phyloP scores from a whole-genome alignment of 2,113 vertebrate genomes.

The Aepyceros melampus region DNA sequence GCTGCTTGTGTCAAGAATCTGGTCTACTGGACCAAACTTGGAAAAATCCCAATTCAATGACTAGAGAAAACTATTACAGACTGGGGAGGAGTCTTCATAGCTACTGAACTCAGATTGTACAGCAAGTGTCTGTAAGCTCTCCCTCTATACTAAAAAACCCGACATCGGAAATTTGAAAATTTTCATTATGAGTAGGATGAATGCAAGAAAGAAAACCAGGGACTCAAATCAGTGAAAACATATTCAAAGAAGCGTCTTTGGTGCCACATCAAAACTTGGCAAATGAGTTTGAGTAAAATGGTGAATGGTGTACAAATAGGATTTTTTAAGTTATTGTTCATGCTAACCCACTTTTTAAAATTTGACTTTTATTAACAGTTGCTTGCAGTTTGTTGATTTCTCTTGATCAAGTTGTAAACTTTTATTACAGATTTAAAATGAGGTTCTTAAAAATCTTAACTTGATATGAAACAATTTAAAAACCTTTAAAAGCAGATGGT shows the following conservation, averaged over 20 bases:
- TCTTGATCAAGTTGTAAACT: background rate
- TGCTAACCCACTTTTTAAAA: background rate
- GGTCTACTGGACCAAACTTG: too few species aligned
- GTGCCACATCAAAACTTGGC: background rate
- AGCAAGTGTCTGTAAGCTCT: background rate
- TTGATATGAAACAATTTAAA: background rate
- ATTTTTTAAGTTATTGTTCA: background rate
- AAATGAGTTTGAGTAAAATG: background rate
- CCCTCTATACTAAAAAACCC: background rate
- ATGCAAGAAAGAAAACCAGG: background rate
- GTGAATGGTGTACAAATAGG: background rate
- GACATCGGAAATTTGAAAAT: background rate
- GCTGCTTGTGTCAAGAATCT: background rate
- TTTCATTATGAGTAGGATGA: background rate
- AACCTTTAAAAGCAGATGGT: background rate
- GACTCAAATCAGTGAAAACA: background rate
- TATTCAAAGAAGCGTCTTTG: background rate
- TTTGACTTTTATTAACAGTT: conserved; percentile 87
- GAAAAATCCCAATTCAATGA: background rate
- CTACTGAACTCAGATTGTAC: background rate
- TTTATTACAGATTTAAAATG: background rate
- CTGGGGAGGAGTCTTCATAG: background rate
- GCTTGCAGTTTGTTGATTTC: conserved; percentile 81
- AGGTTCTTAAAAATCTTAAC: background rate
- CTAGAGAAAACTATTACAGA: background rate